Conservation (phyloP, 2,113 vertebrate genomes). For the Oncorhynchus keta region DNA sequence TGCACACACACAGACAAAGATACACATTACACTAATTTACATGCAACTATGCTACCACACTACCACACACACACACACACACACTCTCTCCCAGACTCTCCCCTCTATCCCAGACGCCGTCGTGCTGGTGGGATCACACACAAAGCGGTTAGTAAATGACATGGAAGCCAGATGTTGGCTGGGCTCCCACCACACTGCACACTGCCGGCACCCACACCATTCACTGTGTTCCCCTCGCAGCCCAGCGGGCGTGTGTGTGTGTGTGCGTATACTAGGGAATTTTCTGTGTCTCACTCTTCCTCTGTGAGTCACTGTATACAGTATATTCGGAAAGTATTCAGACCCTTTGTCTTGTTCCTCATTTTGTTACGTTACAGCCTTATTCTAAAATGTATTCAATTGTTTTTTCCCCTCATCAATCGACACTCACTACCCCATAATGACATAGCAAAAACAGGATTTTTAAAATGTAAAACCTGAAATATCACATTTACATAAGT, state of each 20-base stretch:
- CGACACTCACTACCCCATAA: no score
- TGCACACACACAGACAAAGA: not conserved
- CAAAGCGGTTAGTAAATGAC: conserved; percentile 70
- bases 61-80: not conserved
- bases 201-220: conserved; percentile 22
- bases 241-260: not conserved
- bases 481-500: no score
- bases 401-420: no score
- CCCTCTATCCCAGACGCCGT: conserved; percentile 51
- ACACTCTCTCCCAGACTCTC: not conserved
- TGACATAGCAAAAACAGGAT: no score
- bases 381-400: no score
- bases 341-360: no score
- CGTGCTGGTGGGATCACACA: conserved; percentile 69
- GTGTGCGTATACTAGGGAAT: not conserved
- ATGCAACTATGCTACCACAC: no score
- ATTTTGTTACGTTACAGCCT: not conserved
- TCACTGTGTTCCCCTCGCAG: not conserved
- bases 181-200: conserved; percentile 46
- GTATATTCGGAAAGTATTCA: no score
- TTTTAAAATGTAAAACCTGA: no score
- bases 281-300: no score
- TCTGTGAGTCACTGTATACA: not conserved
- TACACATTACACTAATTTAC: not conserved
- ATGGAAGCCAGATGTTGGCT: conserved; percentile 77